Evolutionary conservation across 2,888 invertebrate genomes (phyloP).

Genomic region (Drosophila sordidula): DNA sequence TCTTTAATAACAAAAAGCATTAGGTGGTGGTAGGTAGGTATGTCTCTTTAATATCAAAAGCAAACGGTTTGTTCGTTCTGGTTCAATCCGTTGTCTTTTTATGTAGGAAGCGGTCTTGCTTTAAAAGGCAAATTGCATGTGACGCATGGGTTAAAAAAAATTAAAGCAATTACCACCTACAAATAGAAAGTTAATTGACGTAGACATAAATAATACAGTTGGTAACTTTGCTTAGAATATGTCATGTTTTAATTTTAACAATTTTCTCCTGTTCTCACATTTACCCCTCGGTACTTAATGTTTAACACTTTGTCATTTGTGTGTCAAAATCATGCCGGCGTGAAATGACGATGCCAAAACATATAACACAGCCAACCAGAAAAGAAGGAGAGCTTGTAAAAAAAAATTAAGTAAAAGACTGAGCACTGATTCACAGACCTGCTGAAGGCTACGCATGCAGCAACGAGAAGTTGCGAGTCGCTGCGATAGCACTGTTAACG

Average conservation of each 20-base stretch:
- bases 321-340: slow-evolving; percentile 71
- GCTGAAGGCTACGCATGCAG: slow-evolving; percentile 45
- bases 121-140: no score
- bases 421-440: slow-evolving; percentile 44
- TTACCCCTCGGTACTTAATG: slow-evolving; percentile 41
- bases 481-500: no score
- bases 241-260: slow-evolving; percentile 38
- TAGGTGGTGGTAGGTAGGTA: no score
- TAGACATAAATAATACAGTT: not conserved
- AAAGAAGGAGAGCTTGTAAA: not conserved
- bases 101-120: no score
- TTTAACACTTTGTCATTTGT: slow-evolving; percentile 75
- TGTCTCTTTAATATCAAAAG: no score
- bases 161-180: not conserved
- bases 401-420: slow-evolving; percentile 14
- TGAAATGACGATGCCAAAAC: slow-evolving; percentile 40
- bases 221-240: slow-evolving; percentile 13
- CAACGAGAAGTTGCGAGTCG: no score
- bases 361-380: slow-evolving; percentile 10
- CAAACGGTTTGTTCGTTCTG: not conserved
- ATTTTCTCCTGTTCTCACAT: slow-evolving; percentile 30
- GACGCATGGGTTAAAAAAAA: not conserved
- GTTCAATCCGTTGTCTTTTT: no score
- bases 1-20: no score
- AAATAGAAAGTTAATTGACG: slow-evolving; percentile 47